Base-by-base conservation (phyloP, 2,797 vertebrate species). In the Acanthopagrus latus region DNA sequence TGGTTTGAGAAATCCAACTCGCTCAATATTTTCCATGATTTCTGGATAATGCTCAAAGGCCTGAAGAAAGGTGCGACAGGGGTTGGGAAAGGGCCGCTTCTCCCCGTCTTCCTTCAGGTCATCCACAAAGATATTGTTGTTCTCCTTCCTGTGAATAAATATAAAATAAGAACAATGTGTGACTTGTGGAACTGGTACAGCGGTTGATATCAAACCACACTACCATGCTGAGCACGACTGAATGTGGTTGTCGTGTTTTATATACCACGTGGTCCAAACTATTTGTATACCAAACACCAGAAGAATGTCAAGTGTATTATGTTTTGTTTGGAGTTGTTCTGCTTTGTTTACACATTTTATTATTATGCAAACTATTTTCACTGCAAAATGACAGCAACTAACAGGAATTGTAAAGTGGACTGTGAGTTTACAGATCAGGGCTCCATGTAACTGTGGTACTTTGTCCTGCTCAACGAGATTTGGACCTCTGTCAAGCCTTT, bases 61-160 rank as follows among this genome's bases (percentile, higher is more conserved):
- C 86, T 99, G 98, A 77, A 96, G 91, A 86, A 99, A 99, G 21
- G 88, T 95, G 83, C 93, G 90, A 9, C 96, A 94, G 55, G 98
- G 98, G 80, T 97, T 97, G 5, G 97, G 97, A 89, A 99, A 77
- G 5, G 44, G 41, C 9, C 97, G 94, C 77, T 97, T 98, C 58
- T 93, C 90, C 58, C 91, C 95, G 44, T 93, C 95, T 72, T 97
- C 96, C 86, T 93, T 96, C 78, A 99, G 89, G 85, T 99, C 97
- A 84, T 98, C 95, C 87, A 98, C 98, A 72, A 96, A 96, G 64
- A 99, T 94, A 77, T 97, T 91, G 89, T 98, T 98, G 82, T 99
- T 99, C 88, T 96, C 96, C 78, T 96, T 97, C 88, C 98, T 99
- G 91, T 73, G 12, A 10, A 64, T 47, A 81, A 63, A 74, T 12